Evolutionary conservation across 2,113 vertebrate species (phyloP), one percentile per base, ranked within the genome.

Genomic region (Syrrhaptes paradoxus): DNA sequence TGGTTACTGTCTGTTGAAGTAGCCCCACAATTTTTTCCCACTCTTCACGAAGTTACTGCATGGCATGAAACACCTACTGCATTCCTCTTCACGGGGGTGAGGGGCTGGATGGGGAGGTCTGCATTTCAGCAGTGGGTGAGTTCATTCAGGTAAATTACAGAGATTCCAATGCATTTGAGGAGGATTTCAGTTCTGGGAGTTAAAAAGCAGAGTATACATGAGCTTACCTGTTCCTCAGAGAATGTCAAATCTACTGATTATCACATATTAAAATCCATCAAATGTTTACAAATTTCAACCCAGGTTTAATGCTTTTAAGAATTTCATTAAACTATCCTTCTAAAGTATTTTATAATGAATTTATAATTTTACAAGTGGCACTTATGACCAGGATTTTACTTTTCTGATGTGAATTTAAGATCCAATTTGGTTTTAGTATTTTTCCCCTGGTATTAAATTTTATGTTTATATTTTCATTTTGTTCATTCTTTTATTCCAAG

Each of bases 21-120:
- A 59, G 49, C n/a, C 4, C 15, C 65, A n/a, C 17, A 12, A 9
- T 38, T 82, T 74, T 63, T 51, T 34, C 31, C 25, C 25, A 18
- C 9, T 26, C 38, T 72, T 71, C 4, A 4, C 13, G 7, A 8
- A 43, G 26, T 5, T 75, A 29, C 29, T 72, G 48, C 25, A 36
- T 0, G 0, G 31, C 21, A 26, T 67, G 36, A 48, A 91, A 43
- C 8, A 43, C 7, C 24, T n/a, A 12, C 29, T 17, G 6, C 1
- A 0, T 65, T 17, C 11, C 19, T 46, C 48, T 59, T 61, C 55
- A 22, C 1, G 2, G 38, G 48, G 48, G 22, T 2, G 0, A 41
- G 31, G 3, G 14, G 6, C 36, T 55, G 46, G 28, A 5, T 8
- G 22, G 4, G 11, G 21, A 48, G 12, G 14, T 31, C 41, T 80